These are phyloP conservation scores for Bufo bufo DNA, from an alignment of 2,113 vertebrate species.

Conservation along the genomic window DNA sequence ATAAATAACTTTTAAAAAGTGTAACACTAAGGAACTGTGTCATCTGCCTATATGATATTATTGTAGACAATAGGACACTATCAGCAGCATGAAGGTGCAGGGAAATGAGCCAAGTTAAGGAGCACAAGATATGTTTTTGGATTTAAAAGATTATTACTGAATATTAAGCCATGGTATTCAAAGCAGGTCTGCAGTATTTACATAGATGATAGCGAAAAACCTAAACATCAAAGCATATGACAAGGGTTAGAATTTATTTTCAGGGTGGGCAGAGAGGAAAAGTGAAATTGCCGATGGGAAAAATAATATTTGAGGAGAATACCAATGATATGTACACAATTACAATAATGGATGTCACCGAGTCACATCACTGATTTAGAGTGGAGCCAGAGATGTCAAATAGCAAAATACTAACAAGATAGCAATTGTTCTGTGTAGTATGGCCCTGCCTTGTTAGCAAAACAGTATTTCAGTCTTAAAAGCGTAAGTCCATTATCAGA, in stretches of 20 bases:
- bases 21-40: no score
- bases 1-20: no score
- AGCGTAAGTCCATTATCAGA: constrained; percentile 18
- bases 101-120: not conserved
- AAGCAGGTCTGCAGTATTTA: constrained; percentile 41
- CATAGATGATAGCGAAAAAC: constrained; percentile 28
- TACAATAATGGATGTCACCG: constrained; percentile 22
- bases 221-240: constrained; percentile 19
- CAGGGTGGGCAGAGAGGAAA: constrained; percentile 12
- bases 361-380: constrained; percentile 21
- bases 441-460: not conserved
- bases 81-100: not conserved
- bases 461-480: not conserved
- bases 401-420: constrained; percentile 24
- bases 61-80: not conserved
- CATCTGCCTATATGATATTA: not conserved
- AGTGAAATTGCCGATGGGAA: constrained; percentile 22
- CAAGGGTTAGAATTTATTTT: constrained; percentile 38
- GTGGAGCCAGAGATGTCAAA: constrained; percentile 8
- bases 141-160: not conserved
- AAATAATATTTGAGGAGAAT: constrained; percentile 16
- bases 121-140: not conserved
- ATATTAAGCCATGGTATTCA: not conserved
- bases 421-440: constrained; percentile 18
- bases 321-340: constrained; percentile 34